Conservation (phyloP, 2,888 invertebrate genomes). For the Tridacna gigas region DNA sequence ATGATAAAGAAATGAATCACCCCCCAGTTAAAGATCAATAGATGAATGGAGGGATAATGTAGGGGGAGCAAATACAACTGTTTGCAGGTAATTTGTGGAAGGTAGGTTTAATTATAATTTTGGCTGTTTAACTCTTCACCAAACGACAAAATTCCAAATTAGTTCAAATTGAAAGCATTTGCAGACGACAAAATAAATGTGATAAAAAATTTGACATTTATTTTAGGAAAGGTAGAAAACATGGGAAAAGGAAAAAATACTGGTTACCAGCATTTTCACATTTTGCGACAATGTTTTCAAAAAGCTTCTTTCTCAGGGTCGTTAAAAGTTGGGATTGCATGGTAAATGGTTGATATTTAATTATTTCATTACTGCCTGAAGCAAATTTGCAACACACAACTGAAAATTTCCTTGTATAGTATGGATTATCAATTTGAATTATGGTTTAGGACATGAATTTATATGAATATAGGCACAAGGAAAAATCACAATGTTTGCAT, state of each 20-base stretch:
- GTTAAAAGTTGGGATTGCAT: not conserved
- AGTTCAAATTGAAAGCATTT: too few relatives aligned
- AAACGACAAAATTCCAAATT: not conserved
- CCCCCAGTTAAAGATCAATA: slow-evolving; percentile 21
- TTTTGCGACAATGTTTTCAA: not conserved
- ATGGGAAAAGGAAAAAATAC: not conserved
- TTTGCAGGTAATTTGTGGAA: not conserved
- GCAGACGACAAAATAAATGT: not conserved
- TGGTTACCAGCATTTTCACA: not conserved
- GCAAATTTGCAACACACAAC: not conserved
- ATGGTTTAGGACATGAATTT: too few relatives aligned
- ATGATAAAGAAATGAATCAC: slow-evolving; percentile 28
- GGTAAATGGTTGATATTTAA: not conserved
- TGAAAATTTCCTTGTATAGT: too few relatives aligned
- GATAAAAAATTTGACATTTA: not conserved
- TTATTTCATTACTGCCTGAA: not conserved
- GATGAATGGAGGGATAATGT: slow-evolving; percentile 20
- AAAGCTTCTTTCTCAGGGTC: not conserved
- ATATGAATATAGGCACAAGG: too few relatives aligned
- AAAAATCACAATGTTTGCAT: too few relatives aligned
- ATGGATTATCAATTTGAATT: too few relatives aligned
- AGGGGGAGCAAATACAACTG: not conserved
- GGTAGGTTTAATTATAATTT: not conserved
- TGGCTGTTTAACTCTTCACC: not conserved
- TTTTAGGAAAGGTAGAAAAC: not conserved